Base-by-base conservation (phyloP, 1,140 invertebrate genomes). In the Dolichoris vasculosae region DNA sequence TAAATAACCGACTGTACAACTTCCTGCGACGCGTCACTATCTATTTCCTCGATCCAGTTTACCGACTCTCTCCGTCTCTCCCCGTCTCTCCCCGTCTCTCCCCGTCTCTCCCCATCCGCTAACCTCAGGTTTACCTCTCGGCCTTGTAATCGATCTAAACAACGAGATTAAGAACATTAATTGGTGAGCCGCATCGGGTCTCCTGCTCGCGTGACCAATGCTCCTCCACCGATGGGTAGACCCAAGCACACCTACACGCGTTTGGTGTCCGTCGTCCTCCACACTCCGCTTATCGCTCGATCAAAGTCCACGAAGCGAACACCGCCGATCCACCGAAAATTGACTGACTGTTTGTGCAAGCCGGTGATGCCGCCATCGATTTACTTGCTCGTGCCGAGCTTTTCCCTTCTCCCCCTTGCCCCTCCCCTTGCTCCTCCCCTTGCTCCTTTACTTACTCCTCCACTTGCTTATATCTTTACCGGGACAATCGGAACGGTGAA, bases 101-200 rank as follows among this genome's bases (percentile, higher is more conserved):
- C 4, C 40, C 23, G 0, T 46, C 81, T 81, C 63, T 79, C 40
- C 30, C 40, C 35, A 55, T 80, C 78, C 7, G 6, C n/a, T 69
- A 35, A 30, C 20, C 67, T 32, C n/a, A 26, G 8, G 38, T 30
- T 80, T 20, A n/a, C 46, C 43, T 80, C 71, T 71, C 43, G 1
- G 59, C 8, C n/a, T 38, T 32, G 30, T 67, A 77, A 86, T 86
- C 84, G 84, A 86, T 77, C 84, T 43, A 76, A 77, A 69, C 79
- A 82, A 82, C 73, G 55, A 82, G 79, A 86, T 86, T 86, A 82
- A 79, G 55, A 63, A 82, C 79, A 73, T 76, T 86, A 86, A 86
- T 86, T 86, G 79, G 35, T n/a, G 30, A 23, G 64, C 32, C 67
- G 8, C 40, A 51, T 15, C 35, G 9, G 11, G 32, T 40, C 30